These are phyloP conservation scores for Polyommatus iphigenia DNA, from an alignment of 2,888 invertebrate species.

Conservation along the genomic window DNA sequence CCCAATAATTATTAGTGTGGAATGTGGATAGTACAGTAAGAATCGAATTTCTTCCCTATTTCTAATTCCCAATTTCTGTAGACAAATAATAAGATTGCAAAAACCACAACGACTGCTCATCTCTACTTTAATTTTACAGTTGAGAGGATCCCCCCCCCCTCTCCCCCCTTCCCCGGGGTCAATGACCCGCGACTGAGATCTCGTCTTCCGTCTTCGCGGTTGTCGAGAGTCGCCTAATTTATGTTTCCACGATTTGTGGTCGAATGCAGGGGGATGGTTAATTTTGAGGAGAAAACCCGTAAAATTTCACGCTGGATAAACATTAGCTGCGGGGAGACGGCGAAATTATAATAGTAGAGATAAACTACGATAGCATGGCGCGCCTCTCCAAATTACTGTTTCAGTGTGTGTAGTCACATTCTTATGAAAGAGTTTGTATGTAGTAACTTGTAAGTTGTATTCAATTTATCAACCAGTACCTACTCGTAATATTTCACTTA, in stretches of 20 bases:
- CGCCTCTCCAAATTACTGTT: no score
- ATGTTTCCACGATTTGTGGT: slow-evolving; percentile 7
- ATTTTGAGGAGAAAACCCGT: not conserved
- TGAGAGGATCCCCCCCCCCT: not conserved
- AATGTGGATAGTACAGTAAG: not conserved
- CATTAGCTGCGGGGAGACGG: not conserved
- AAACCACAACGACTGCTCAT: not conserved
- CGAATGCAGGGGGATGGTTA: not conserved
- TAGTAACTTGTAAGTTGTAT: no score
- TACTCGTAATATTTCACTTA: no score
- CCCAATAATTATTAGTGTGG: no score
- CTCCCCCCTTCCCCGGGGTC: not conserved
- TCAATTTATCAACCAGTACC: no score
- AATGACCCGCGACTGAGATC: slow-evolving; percentile 8
- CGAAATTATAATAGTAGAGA: not conserved
- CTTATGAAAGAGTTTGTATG: no score
- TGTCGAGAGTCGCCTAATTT: slow-evolving; percentile 5
- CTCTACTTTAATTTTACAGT: slow-evolving; percentile 15
- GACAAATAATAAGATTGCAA: not conserved
- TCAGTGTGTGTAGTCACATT: no score
- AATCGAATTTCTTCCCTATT: not conserved
- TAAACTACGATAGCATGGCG: no score
- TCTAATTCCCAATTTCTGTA: not conserved
- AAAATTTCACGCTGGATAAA: not conserved
- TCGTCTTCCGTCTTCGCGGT: not conserved